phyloP scores from a whole-genome alignment of 2,888 invertebrate genomes.

The Drosophila conformis region DNA sequence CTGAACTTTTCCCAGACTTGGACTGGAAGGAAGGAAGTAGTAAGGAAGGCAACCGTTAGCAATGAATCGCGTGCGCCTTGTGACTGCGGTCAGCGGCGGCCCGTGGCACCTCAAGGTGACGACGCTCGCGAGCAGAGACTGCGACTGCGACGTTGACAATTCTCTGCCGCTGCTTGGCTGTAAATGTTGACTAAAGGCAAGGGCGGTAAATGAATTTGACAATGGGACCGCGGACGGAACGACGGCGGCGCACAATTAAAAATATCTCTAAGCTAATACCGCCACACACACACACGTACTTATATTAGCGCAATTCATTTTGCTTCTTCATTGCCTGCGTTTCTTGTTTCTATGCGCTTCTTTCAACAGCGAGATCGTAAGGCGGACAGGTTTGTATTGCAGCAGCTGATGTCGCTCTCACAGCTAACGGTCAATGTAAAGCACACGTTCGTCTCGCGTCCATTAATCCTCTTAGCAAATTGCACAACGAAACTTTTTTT shows the following conservation, averaged over 20 bases:
- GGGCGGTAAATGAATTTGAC: conserved; percentile 54
- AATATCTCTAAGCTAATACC: conserved; percentile 75
- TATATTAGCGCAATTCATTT: conserved; percentile 32
- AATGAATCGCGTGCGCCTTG: conserved; percentile 53
- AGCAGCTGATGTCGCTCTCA: conserved; percentile 9
- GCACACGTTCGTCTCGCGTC: conserved; percentile 1
- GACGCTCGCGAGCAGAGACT: conserved; percentile 21
- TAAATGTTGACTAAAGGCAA: conserved; percentile 51
- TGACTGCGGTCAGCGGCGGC: conserved; percentile 41
- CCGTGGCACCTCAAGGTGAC: conserved; percentile 62
- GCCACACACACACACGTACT: conserved; percentile 24
- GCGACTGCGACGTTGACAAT: conserved; percentile 32
- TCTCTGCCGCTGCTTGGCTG: conserved; percentile 38
- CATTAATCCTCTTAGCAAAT: conserved; percentile 39
- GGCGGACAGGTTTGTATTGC: conserved; percentile 6
- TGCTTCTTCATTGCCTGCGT: conserved; percentile 44
- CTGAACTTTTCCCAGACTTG: conserved; percentile 20
- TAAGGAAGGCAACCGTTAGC: conserved; percentile 28
- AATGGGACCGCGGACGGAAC: conserved; percentile 31
- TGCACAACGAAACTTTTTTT: conserved; percentile 63
- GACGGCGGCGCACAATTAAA: conserved; percentile 61
- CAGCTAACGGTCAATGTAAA: conserved; percentile 13
- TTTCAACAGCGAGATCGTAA: conserved; percentile 9
- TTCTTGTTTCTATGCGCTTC: conserved; percentile 32
- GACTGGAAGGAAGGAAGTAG: conserved; percentile 21